Evolutionary conservation across 2,113 vertebrate species (phyloP), one percentile per base, ranked within the genome.

Genomic region (Plestiodon gilberti): DNA sequence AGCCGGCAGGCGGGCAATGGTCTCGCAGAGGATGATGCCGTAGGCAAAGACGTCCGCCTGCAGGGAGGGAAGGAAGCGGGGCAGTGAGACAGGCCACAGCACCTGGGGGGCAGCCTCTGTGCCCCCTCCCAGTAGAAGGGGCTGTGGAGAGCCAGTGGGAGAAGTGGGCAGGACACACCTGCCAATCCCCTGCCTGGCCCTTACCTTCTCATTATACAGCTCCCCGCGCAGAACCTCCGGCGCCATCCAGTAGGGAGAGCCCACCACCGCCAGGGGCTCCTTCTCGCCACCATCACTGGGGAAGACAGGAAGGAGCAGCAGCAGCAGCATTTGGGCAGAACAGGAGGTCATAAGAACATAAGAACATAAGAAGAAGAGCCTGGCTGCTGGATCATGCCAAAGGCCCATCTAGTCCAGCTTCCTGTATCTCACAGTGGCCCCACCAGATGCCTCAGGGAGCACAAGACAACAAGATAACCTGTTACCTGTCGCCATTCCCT

Each of bases 231-330:
- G 96, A 77, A 99, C 98, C 87, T 99, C 99, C 0, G 99, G 99
- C 8, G 99, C 99, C 98, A 99, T 99, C 99, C 99, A 99, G 89
- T 98, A 99, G 0, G 98, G 99, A 30, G 99, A 99, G 40, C 99
- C 98, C 90, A 99, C 99, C 15, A 99, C 97, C 0, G 98, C 97
- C 94, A 99, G 88, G 0, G 97, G 98, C 93, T 98, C 97, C 91
- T 98, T 98, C 85, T 97, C 96, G 0, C 89, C 93, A 38, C 96
- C 95, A 28, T 98, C 98, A 10, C 98, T 99, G 95, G 15, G 87
- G 74, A 22, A 4, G 89, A 74, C 90, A 0, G 15, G 67, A 43
- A n/a, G 25, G 15, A 83, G 17, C 7, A 35, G 8, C n/a, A n/a
- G 14, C 15, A 35, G 35, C 2, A 17, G 6, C 1, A 18, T 65